Base-by-base conservation (phyloP, 2,888 invertebrate genomes). In the Pseudococcus viburni region DNA sequence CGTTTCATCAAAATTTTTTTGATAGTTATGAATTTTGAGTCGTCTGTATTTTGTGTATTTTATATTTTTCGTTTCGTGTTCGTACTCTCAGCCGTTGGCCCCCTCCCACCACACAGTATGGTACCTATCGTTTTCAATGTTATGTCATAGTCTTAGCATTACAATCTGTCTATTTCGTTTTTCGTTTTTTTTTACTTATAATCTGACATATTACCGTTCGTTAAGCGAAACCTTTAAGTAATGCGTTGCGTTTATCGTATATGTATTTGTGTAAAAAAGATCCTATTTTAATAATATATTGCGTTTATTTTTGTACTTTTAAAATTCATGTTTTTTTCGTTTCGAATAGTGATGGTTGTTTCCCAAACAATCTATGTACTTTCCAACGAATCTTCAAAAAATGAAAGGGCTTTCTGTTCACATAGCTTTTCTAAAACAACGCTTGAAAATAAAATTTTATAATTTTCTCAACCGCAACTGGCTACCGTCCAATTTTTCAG, bases 181-280 rank as follows among this genome's bases (percentile, higher is more conserved):
- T 64, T 64, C 64, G 59, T 59, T n/a, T 33, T 73, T 73, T 73
- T 73, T 26, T 15, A 73, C 26, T 73, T 12, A 12, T 73, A 73
- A 73, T 73, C 12, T 39, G 73, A 73, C 73, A 6, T 33, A 73
- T 33, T 73, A 73, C 73, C 33, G 73, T 73, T 33, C 7, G 4
- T 73, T 33, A 33, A 33, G 9, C 26, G 26, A 68, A 68, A 4
- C 26, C 68, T 68, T 68, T 68, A 26, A 59, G 12, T 22, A 22
- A 22, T 64, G 9, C 33, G 5, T 73, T 39, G 33, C 15, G 4
- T 73, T 17, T 73, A 17, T 73, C 73, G 33, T 68, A 68, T n/a
- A n/a, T n/a, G n/a, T n/a, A 33, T 39, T 73, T 73, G 17, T 73
- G 33, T 73, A 73, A 73, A 73, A 73, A 33, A 33, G 33, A 73